phyloP scores from a whole-genome alignment of 2,797 vertebrate species.

The Chiloscyllium punctatum region DNA sequence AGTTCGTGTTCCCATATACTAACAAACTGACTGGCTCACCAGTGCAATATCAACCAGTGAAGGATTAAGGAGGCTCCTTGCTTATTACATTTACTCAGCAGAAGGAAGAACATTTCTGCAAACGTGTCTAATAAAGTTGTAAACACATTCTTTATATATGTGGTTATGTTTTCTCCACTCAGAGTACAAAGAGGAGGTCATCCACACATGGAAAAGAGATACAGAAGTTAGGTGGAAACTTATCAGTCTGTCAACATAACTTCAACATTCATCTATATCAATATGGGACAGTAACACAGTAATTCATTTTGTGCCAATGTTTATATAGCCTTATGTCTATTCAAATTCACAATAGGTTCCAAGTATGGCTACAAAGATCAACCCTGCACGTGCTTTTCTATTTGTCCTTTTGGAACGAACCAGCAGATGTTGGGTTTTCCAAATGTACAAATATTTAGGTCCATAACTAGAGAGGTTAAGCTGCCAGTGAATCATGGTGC shows the following conservation, averaged over 20 bases:
- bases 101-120: neutral
- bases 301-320: neutral
- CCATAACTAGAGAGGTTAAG: neutral
- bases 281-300: neutral
- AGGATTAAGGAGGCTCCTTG: neutral
- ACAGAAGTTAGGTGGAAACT: neutral
- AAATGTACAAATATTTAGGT: slow-evolving; percentile 22
- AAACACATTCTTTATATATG: neutral
- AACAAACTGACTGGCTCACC: neutral
- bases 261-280: neutral
- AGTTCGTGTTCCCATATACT: neutral
- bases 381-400: neutral
- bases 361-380: neutral
- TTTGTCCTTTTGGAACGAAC: neutral
- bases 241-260: neutral
- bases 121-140: neutral
- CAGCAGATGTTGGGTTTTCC: neutral
- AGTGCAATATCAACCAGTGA: neutral
- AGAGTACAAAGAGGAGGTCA: neutral
- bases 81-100: neutral
- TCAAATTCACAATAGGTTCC: neutral
- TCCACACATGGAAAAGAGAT: neutral
- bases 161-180: neutral
- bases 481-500: neutral
- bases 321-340: neutral